These are phyloP conservation scores for Manacus vitellinus DNA, from an alignment of 2,113 vertebrate genomes.

Conservation along the genomic window DNA sequence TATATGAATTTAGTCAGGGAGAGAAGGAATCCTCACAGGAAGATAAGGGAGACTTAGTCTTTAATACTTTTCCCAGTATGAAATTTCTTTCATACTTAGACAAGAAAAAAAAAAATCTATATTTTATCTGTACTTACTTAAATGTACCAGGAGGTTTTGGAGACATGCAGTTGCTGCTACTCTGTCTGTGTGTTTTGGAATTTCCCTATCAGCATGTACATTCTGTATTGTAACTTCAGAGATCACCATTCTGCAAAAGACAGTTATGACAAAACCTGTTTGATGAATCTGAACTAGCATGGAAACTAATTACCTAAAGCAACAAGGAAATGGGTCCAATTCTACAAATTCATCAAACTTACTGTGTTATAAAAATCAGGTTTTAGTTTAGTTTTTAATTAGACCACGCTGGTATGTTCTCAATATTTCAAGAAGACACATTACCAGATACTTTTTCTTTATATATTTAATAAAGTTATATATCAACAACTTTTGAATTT, in stretches of 20 bases:
- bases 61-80: not conserved
- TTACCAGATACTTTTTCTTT: constrained; percentile 20
- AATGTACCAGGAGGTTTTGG: not conserved
- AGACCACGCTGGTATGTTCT: not conserved
- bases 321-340: not conserved
- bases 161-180: not conserved
- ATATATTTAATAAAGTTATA: constrained; percentile 64
- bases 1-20: not conserved
- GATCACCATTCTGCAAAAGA: not conserved
- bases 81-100: not conserved
- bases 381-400: not conserved
- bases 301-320: not conserved
- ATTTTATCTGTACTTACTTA: not conserved
- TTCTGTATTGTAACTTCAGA: not conserved
- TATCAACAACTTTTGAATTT: constrained; percentile 41
- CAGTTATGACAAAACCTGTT: not conserved
- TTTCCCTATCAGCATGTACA: not conserved
- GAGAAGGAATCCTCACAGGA: not conserved
- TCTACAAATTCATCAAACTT: not conserved
- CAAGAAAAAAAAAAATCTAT: not conserved
- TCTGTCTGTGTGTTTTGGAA: not conserved
- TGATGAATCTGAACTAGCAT: not conserved
- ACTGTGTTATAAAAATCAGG: not conserved
- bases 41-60: not conserved
- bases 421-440: constrained; percentile 30